Base-by-base conservation (phyloP, 2,113 vertebrate species). In the Rafetus swinhoei region DNA sequence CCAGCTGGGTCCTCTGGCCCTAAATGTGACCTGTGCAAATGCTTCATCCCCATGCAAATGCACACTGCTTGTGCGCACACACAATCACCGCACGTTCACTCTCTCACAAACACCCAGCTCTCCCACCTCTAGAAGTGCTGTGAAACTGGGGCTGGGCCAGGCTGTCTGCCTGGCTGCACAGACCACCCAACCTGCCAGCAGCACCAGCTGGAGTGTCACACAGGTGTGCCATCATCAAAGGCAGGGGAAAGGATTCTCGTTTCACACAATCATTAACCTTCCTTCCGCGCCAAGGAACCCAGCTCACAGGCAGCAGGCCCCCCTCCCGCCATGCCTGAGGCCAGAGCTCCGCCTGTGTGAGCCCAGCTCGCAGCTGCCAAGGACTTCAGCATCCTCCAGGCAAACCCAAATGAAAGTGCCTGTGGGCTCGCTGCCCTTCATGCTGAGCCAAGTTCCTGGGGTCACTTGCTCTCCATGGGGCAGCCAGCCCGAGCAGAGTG, bases 191-290 rank as follows among this genome's bases (percentile, higher is more conserved):
- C 72, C 60, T 55, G 35, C 60, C 90, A 81, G 84, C 35, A 56
- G 57, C 80, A 83, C 69, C 57, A 83, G 69, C 52, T 87, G 85
- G 85, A 83, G 45, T 50, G 62, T 56, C 50, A 79, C 57, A 27
- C 52, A 83, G 69, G 57, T 87, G 81, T 10, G 53, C 53, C 53
- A 54, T 82, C 79, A 82, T 21, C n/a, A n/a, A 52, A 25, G 69
- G 65, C 35, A 62, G 84, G 86, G 69, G 74, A 50, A 60, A 80
- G 82, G 50, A 90, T 53, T 92, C 79, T 86, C 54, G 69, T 90
- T 91, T 91, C 82, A 84, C 82, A 69, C 80, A 94, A 59, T 91
- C 93, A 93, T 94, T 90, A 81, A 89, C 88, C 90, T 87, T 77
- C 82, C 60, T 91, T 56, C 50, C n/a, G 77, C 55, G 62, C 55